Percentiles rank a stretch among this genome's conserved stretches.
phyloP scores from a whole-genome alignment of 2,888 invertebrate species.

The Sarcophaga variegata region DNA sequence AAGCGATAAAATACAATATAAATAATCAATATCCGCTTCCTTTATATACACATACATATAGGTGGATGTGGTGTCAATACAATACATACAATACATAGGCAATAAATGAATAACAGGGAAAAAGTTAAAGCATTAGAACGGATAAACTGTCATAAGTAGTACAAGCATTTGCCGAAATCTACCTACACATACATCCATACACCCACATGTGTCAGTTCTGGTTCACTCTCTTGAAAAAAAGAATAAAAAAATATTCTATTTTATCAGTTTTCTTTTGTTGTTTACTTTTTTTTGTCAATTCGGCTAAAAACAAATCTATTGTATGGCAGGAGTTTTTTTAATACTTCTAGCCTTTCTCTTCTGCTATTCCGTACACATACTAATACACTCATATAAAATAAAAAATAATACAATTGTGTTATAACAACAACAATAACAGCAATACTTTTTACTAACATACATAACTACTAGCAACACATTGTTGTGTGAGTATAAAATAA shows the following conservation, averaged over 20 bases:
- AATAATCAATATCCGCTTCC: slow-evolving; percentile 15
- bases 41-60: not conserved
- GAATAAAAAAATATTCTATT: not conserved
- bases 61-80: not conserved
- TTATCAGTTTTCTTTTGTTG: not conserved
- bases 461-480: too few species aligned
- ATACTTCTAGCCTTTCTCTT: too few species aligned
- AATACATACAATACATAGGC: not conserved
- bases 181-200: not conserved
- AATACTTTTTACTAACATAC: too few species aligned
- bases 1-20: slow-evolving; percentile 34
- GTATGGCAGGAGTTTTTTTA: too few species aligned
- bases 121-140: not conserved
- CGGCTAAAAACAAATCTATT: too few species aligned
- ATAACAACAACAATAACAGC: too few species aligned
- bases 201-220: not conserved
- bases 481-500: too few species aligned
- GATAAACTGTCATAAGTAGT: not conserved
- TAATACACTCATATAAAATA: too few species aligned
- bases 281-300: too few species aligned
- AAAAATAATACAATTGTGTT: too few species aligned
- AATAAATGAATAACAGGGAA: not conserved
- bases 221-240: not conserved
- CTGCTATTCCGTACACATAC: too few species aligned
- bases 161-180: not conserved